phyloP scores from a whole-genome alignment of 2,888 invertebrate species.

The Odontocerum albicorne region DNA sequence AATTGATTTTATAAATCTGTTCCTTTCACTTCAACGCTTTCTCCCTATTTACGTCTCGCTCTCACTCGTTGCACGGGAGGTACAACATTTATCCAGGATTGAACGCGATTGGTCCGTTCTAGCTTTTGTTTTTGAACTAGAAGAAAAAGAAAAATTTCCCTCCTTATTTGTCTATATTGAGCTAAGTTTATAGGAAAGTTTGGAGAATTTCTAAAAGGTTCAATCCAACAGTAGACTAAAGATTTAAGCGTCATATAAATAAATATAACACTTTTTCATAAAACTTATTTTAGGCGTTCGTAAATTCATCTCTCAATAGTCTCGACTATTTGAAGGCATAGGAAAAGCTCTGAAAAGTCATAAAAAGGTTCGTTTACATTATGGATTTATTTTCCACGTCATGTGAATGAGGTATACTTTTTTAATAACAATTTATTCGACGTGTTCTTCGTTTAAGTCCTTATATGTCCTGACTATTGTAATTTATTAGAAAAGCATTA shows the following conservation, averaged over 20 bases:
- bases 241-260: not conserved
- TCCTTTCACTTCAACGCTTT: conserved; percentile 31
- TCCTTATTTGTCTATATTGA: not conserved
- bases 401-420: too few relatives aligned
- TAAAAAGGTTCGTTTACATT: too few relatives aligned
- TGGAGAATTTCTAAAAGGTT: not conserved
- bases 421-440: too few relatives aligned
- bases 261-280: not conserved
- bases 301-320: too few relatives aligned
- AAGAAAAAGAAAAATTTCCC: conserved; percentile 15
- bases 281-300: too few relatives aligned
- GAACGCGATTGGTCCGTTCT: conserved; percentile 7
- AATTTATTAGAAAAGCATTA: too few relatives aligned
- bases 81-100: conserved; percentile 9
- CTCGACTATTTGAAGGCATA: too few relatives aligned
- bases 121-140: conserved; percentile 4
- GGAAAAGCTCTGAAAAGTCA: too few relatives aligned
- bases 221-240: too few relatives aligned
- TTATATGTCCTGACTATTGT: too few relatives aligned
- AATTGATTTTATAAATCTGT: conserved; percentile 51
- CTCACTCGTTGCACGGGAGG: conserved; percentile 12
- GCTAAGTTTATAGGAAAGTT: not conserved
- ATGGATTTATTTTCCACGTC: too few relatives aligned
- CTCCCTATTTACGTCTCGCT: conserved; percentile 11
- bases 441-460: too few relatives aligned